phyloP scores from a whole-genome alignment of 37 sponge, comb jelly and placozoan species.

The Amphimedon queenslandica region DNA sequence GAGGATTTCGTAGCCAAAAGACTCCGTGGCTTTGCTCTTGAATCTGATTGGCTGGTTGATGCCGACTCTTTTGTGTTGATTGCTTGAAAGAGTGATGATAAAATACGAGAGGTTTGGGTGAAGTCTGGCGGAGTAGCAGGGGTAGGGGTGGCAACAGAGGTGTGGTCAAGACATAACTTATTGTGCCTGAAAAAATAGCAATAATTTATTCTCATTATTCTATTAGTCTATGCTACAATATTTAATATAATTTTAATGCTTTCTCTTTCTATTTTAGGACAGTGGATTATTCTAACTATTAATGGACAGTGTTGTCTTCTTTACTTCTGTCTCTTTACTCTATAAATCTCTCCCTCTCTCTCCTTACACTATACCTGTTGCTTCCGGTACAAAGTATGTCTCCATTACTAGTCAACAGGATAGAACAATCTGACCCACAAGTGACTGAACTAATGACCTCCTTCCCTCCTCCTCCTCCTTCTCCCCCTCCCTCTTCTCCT shows the following conservation, averaged over 20 bases:
- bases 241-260: no score
- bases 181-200: no score
- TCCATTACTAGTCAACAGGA: constrained; percentile 48
- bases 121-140: not conserved
- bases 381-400: constrained; percentile 59
- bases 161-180: not conserved
- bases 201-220: no score
- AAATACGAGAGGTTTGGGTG: not conserved
- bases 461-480: no score
- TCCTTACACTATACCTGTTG: constrained; percentile 70
- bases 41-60: not conserved
- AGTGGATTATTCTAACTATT: no score
- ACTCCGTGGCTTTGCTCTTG: not conserved
- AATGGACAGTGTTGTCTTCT: no score
- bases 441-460: not conserved
- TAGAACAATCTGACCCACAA: constrained; percentile 74
- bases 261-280: no score
- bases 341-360: no score
- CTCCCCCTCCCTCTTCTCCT: no score
- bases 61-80: not conserved
- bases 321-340: no score
- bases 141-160: not conserved
- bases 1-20: no score
- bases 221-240: no score
- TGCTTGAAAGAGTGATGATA: not conserved